Evolutionary conservation across 2,797 vertebrate genomes (phyloP).

Genomic region (Liparis tanakae): DNA sequence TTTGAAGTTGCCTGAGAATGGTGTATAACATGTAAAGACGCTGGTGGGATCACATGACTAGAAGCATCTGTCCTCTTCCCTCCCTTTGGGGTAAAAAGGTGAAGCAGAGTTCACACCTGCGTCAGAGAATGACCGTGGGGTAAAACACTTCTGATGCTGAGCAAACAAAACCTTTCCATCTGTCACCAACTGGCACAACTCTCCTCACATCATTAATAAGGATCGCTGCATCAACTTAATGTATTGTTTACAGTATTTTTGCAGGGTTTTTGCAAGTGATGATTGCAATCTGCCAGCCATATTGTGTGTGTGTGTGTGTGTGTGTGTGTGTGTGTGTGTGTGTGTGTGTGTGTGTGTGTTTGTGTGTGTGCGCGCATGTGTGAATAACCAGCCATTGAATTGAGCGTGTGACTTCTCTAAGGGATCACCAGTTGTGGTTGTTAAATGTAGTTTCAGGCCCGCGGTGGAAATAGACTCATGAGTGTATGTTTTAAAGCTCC

Average conservation of each 20-base stretch:
- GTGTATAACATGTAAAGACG: conserved; percentile 23
- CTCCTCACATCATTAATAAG: conserved; percentile 19
- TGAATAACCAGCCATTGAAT: conserved; percentile 14
- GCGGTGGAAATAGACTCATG: conserved; percentile 65
- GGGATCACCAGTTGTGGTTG: conserved; percentile 42
- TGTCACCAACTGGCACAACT: conserved; percentile 10
- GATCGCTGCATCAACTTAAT: conserved; percentile 8
- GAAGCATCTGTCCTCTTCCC: conserved; percentile 30
- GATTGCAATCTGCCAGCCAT: not conserved
- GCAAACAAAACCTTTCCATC: conserved; percentile 20
- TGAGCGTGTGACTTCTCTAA: conserved; percentile 43
- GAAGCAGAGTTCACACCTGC: conserved; percentile 42
- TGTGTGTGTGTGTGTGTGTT: too few relatives aligned
- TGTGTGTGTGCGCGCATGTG: not conserved
- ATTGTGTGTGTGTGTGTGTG: too few relatives aligned
- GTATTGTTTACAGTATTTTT: conserved; percentile 5
- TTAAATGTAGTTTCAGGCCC: conserved; percentile 39
- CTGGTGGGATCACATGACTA: conserved; percentile 13
- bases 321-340: too few relatives aligned
- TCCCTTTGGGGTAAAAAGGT: conserved; percentile 20
- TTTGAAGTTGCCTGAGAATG: conserved; percentile 19
- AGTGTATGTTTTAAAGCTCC: conserved; percentile 61
- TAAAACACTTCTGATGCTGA: conserved; percentile 42
- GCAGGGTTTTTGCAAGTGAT: not conserved
- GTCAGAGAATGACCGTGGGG: conserved; percentile 18